These are phyloP conservation scores for Tyrophagus putrescentiae DNA, from an alignment of 1,140 invertebrate genomes.

Conservation along the genomic window DNA sequence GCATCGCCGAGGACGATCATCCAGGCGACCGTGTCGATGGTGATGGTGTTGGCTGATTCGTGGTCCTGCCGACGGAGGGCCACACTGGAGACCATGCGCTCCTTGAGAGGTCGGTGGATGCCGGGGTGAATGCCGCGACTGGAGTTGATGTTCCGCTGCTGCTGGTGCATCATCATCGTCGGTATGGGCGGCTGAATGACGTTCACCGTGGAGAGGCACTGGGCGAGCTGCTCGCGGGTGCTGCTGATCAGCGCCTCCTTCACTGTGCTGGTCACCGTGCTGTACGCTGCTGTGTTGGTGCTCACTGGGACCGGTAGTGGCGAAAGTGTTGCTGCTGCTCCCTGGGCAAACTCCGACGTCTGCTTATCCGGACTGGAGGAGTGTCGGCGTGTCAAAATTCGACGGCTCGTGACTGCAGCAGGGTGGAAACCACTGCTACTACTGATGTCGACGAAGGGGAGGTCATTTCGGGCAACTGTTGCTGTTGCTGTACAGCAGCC, in stretches of 20 bases:
- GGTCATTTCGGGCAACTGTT: no score
- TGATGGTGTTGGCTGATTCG: conserved; percentile 1
- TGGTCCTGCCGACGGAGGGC: conserved; percentile 22
- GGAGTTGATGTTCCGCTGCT: background rate
- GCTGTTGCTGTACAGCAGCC: no score
- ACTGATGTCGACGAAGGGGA: background rate
- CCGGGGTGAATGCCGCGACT: background rate
- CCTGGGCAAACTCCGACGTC: background rate
- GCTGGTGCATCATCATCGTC: background rate
- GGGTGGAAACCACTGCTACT: background rate
- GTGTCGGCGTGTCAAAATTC: background rate
- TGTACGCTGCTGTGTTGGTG: no score
- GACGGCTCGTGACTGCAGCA: background rate
- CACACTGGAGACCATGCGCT: conserved; percentile 19
- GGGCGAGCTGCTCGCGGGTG: conserved; percentile 14
- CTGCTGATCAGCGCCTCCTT: background rate
- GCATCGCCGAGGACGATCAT: conserved; percentile 26
- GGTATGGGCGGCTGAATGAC: conserved; percentile 6
- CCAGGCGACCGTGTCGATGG: conserved; percentile 24
- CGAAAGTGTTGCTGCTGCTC: no score
- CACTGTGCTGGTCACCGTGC: no score
- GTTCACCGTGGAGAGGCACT: conserved; percentile 18
- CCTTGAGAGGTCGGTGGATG: conserved; percentile 1
- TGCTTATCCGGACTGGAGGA: background rate
- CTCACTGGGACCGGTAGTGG: no score